Base-by-base conservation (phyloP, 2,888 invertebrate species). In the Rhagonycha fulva region DNA sequence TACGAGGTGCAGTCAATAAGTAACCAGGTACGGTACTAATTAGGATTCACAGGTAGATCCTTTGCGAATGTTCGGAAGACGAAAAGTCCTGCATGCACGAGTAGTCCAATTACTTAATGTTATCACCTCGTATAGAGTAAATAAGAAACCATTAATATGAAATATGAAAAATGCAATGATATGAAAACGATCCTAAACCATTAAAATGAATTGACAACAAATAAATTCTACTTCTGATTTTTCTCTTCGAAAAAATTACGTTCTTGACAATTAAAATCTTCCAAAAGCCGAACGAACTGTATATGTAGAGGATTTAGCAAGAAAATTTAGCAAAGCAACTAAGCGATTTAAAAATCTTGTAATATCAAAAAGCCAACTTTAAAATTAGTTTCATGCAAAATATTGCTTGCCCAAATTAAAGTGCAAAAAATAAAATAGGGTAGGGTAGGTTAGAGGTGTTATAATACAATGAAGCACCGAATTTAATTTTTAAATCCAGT, bases 261-360 rank as follows among this genome's bases (percentile, higher is more conserved):
- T 66, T 66, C 47, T 47, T 47, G 47, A 47, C 47, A 47, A 66
- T 66, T 66, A 32, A 70, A 70, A 62, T 79, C 75, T 78, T 80
- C 78, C 79, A 80, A 78, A 80, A 81, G 81, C 82, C 82, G 83
- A 83, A 83, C 83, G 82, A 82, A 83, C 83, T 81, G 83, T 81
- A 82, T 79, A 82, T 76, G 80, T 78, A 80, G 76, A 80, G 80
- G 80, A 80, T 80, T 80, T 76, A 67, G 70, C 14, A 71, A 62
- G 69, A 67, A 80, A 77, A 73, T 87, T 70, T 68, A 62, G 70
- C 63, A 70, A 26, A 74, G 74, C 74, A 62, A 26, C 60, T 23
- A 67, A 63, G 71, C 28, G 32, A 7, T 47, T 47, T 47, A n/a
- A 47, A 47, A 47, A 47, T 47, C 47, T 47, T n/a, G 47, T 14